These are phyloP conservation scores for Drosophila pruinosa DNA, from an alignment of 1,140 invertebrate genomes.

Conservation along the genomic window DNA sequence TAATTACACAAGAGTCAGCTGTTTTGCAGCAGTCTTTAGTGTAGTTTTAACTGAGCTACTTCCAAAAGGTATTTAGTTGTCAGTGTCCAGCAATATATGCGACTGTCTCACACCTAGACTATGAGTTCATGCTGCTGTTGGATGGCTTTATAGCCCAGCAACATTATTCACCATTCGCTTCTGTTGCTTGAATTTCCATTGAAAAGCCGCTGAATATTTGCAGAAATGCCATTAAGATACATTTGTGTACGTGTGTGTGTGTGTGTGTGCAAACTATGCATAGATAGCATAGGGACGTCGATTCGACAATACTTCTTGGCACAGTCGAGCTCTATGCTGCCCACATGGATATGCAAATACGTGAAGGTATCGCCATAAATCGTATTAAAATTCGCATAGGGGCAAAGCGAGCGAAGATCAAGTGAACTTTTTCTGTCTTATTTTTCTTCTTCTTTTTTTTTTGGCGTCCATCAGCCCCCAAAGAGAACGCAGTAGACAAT, in stretches of 20 bases:
- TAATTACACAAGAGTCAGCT: no score
- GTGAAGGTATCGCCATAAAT: constrained; percentile 50
- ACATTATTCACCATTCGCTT: neutral
- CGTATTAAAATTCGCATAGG: constrained; percentile 72
- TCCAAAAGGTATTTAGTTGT: neutral
- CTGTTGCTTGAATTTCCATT: neutral
- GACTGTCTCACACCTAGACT: neutral
- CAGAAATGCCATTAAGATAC: neutral
- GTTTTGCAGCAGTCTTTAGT: no score
- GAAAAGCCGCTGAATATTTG: neutral
- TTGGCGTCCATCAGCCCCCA: constrained; percentile 4
- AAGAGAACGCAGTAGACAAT: constrained; percentile 42
- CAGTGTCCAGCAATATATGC: no score
- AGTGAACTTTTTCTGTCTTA: constrained; percentile 40
- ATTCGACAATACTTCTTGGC: neutral
- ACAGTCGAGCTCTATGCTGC: constrained; percentile 10
- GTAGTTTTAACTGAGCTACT: no score
- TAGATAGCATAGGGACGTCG: neutral
- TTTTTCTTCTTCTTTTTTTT: constrained; percentile 10
- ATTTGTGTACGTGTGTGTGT: neutral
- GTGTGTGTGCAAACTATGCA: neutral
- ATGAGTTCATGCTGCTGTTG: neutral
- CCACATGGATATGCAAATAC: constrained; percentile 63
- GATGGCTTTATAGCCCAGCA: neutral
- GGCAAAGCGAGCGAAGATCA: constrained; percentile 58